These are phyloP conservation scores for Osmoderma eremita DNA, from an alignment of 2,888 invertebrate species.

Conservation along the genomic window DNA sequence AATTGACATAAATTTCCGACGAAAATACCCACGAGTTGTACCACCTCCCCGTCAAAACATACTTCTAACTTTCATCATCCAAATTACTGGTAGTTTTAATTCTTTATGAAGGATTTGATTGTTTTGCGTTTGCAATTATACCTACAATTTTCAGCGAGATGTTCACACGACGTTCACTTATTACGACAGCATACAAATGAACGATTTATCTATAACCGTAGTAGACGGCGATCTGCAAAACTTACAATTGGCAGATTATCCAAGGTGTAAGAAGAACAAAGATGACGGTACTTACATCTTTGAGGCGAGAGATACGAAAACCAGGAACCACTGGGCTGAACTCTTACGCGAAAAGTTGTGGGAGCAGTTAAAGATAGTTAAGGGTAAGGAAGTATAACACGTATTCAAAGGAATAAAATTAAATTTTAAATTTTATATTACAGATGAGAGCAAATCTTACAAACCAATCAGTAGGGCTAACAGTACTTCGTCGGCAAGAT, in stretches of 20 bases:
- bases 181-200: constrained; percentile 54
- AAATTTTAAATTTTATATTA: not conserved
- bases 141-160: constrained; percentile 52
- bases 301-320: constrained; percentile 55
- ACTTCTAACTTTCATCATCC: no score
- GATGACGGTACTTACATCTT: constrained; percentile 42
- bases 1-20: no score
- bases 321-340: constrained; percentile 56
- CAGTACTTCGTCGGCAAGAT: constrained; percentile 9
- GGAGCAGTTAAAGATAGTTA: constrained; percentile 56
- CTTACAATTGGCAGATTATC: constrained; percentile 54
- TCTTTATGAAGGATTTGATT: no score
- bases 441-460: constrained; percentile 28
- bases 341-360: constrained; percentile 56
- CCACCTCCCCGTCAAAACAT: no score
- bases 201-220: constrained; percentile 55
- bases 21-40: no score
- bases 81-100: no score
- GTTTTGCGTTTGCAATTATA: no score
- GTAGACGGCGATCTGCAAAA: constrained; percentile 54
- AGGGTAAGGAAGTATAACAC: constrained; percentile 51
- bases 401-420: not conserved
- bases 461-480: constrained; percentile 19
- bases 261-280: constrained; percentile 49
- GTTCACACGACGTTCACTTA: constrained; percentile 33